Evolutionary conservation across 2,113 vertebrate genomes (phyloP).

Genomic region (Xyrauchen texanus): DNA sequence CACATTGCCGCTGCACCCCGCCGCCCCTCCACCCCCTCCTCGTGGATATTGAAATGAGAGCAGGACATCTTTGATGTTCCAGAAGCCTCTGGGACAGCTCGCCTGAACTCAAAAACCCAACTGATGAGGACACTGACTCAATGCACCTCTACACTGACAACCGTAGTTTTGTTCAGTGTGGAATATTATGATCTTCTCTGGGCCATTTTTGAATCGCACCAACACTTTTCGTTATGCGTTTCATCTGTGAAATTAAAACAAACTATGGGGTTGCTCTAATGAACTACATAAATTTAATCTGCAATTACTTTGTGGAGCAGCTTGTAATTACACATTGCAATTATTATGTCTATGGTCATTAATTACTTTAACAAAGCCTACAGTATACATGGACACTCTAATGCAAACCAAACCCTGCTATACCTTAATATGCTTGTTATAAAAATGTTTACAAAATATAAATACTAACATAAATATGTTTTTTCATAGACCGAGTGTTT

Average conservation of each 20-base stretch:
- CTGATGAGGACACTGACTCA: constrained; percentile 57
- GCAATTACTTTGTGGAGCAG: too few relatives aligned
- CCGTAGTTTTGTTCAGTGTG: constrained; percentile 22
- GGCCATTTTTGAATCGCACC: constrained; percentile 36
- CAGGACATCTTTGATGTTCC: constrained; percentile 58
- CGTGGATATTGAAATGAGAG: constrained; percentile 55
- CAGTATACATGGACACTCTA: constrained; percentile 66
- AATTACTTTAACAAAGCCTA: not conserved
- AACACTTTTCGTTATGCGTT: not conserved
- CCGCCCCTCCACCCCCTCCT: not conserved
- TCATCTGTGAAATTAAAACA: not conserved
- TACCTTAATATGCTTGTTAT: not conserved
- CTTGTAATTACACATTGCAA: not conserved
- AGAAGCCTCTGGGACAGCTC: constrained; percentile 69
- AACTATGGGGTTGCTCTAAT: too few relatives aligned
- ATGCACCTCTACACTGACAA: constrained; percentile 48
- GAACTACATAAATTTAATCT: too few relatives aligned
- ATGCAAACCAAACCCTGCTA: constrained; percentile 35
- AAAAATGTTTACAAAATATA: not conserved
- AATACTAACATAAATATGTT: constrained; percentile 12
- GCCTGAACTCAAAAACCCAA: constrained; percentile 45
- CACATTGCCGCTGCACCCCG: not conserved
- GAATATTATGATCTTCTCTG: constrained; percentile 14
- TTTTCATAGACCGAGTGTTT: constrained; percentile 87
- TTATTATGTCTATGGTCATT: not conserved